Percentiles rank a stretch among this genome's conserved stretches.
Conservation (phyloP, 2,113 vertebrate species). For the Gymnorhina tibicen region DNA sequence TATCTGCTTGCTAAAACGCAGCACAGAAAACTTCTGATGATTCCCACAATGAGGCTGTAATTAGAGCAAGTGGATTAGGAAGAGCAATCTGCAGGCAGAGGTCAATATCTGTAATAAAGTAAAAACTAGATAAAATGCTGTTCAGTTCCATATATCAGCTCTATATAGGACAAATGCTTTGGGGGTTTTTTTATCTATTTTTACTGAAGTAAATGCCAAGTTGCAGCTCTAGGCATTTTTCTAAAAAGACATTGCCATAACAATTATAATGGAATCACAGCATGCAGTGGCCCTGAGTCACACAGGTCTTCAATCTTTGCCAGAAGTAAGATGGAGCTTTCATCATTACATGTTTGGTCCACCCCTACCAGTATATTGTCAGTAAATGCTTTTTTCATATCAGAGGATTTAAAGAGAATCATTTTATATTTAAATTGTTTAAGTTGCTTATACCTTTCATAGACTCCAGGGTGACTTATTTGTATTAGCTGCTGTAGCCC, state of each 20-base stretch:
- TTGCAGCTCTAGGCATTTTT: neutral
- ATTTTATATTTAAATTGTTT: neutral
- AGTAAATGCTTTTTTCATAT: neutral
- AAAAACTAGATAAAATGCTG: neutral
- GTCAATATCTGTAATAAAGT: neutral
- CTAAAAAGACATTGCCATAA: neutral
- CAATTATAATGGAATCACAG: neutral
- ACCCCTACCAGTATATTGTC: neutral
- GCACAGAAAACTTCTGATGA: neutral
- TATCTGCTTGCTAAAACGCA: neutral
- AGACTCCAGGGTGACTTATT: constrained; percentile 61
- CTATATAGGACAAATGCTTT: neutral
- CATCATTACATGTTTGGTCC: neutral
- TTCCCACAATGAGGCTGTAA: neutral
- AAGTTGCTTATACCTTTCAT: constrained; percentile 68
- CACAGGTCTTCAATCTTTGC: neutral
- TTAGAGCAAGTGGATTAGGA: neutral
- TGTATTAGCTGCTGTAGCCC: constrained; percentile 67
- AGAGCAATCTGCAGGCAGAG: neutral
- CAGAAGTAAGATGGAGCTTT: neutral
- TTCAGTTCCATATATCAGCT: neutral
- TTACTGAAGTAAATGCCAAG: neutral
- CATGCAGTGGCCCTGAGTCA: neutral
- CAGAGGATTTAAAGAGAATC: neutral
- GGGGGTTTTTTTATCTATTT: too few relatives aligned